Percentiles rank a stretch among this genome's conserved stretches.
Evolutionary conservation across 2,113 vertebrate genomes (phyloP).

Genomic region (Trichechus manatus): DNA sequence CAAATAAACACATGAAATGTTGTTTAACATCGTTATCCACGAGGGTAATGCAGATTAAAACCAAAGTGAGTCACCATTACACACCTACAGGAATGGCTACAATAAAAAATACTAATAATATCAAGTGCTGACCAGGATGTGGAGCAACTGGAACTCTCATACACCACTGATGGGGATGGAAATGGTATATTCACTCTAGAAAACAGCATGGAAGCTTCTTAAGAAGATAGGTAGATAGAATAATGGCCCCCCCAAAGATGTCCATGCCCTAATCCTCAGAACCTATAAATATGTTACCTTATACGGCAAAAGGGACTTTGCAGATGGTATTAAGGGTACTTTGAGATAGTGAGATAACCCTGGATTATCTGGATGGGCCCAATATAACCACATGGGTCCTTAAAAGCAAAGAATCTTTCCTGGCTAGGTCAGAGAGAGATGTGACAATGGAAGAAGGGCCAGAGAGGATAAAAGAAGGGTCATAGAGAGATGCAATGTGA

Average conservation of each 20-base stretch:
- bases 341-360: background rate
- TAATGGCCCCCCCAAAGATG: background rate
- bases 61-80: background rate
- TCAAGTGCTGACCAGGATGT: background rate
- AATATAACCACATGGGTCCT: background rate
- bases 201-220: background rate
- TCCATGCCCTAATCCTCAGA: background rate
- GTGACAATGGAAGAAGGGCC: background rate
- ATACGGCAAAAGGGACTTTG: background rate
- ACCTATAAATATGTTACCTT: background rate
- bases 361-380: background rate
- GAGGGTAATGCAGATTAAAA: background rate
- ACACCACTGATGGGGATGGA: background rate
- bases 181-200: background rate
- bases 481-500: background rate
- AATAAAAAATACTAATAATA: background rate
- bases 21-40: background rate
- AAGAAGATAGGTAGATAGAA: background rate
- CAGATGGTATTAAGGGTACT: background rate
- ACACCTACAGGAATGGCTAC: background rate
- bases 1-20: constrained; percentile 1
- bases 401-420: background rate
- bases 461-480: background rate
- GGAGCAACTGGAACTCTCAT: background rate
- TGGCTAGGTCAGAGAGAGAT: background rate